Evolutionary conservation across 2,888 invertebrate genomes (phyloP).

Genomic region (Seira musarum): DNA sequence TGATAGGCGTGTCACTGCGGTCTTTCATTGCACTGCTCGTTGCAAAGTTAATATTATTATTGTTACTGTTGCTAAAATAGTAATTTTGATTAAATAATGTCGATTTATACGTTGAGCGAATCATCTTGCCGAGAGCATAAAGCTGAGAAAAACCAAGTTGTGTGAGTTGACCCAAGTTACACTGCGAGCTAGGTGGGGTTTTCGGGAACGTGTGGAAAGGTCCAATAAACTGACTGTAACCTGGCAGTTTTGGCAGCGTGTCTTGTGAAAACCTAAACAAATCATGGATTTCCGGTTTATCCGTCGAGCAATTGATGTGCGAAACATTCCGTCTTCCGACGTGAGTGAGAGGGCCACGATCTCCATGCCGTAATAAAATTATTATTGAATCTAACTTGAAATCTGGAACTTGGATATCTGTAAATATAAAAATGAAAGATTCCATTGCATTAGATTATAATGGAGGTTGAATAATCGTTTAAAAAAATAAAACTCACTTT

Average conservation of each 20-base stretch:
- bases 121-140: conserved; percentile 82
- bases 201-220: conserved; percentile 90
- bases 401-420: conserved; percentile 75
- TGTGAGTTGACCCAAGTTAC: conserved; percentile 90
- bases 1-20: conserved; percentile 69
- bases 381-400: conserved; percentile 82
- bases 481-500: conserved; percentile 76
- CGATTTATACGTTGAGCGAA: conserved; percentile 77
- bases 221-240: conserved; percentile 84
- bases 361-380: conserved; percentile 89
- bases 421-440: conserved; percentile 70
- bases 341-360: conserved; percentile 89
- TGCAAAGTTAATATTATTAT: conserved; percentile 35
- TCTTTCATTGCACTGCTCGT: conserved; percentile 54
- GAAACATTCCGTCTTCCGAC: conserved; percentile 80
- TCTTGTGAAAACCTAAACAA: conserved; percentile 64
- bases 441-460: conserved; percentile 7
- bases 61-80: conserved; percentile 38
- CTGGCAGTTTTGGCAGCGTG: conserved; percentile 63
- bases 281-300: conserved; percentile 71
- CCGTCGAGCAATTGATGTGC: conserved; percentile 79
- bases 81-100: conserved; percentile 60
- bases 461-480: conserved; percentile 3
- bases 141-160: conserved; percentile 86
- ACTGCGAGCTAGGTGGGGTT: conserved; percentile 79